Percentiles rank a stretch among this genome's conserved stretches.
These are phyloP conservation scores for Nasua narica DNA, from an alignment of 2,797 vertebrate genomes.

Conservation along the genomic window DNA sequence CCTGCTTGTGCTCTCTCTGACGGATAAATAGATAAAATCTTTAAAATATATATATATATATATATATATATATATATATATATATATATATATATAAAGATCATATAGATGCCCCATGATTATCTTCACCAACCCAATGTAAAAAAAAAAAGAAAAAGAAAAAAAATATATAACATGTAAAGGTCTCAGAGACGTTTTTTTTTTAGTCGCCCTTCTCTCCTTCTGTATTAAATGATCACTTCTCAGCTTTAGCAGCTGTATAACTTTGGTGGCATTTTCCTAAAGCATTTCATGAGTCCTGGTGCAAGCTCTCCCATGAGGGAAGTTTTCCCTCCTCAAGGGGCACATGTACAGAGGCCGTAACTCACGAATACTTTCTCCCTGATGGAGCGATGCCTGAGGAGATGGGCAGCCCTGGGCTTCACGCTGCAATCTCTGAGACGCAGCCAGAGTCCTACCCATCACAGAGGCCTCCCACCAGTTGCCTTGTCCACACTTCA, in stretches of 20 bases:
- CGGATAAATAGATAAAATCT: no score
- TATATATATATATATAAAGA: no score
- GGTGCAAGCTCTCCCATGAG: background rate
- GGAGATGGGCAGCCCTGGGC: background rate
- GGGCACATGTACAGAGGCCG: background rate
- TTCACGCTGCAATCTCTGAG: background rate
- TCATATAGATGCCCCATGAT: no score
- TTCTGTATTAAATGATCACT: slow-evolving; percentile 53
- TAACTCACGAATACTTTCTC: background rate
- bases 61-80: no score
- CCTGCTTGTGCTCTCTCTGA: no score
- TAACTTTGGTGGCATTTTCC: background rate
- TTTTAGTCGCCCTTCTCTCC: background rate
- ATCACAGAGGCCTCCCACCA: background rate
- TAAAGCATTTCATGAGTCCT: background rate
- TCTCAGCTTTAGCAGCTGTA: background rate
- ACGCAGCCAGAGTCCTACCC: accelerated
- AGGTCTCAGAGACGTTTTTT: background rate
- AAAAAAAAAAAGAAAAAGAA: no score
- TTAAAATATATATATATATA: no score
- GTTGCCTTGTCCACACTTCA: background rate
- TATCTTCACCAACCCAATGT: no score
- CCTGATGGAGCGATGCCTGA: background rate
- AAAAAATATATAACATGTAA: background rate
- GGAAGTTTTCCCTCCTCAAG: background rate